Conservation (phyloP, 1,140 invertebrate species). For the Argopecten irradians region DNA sequence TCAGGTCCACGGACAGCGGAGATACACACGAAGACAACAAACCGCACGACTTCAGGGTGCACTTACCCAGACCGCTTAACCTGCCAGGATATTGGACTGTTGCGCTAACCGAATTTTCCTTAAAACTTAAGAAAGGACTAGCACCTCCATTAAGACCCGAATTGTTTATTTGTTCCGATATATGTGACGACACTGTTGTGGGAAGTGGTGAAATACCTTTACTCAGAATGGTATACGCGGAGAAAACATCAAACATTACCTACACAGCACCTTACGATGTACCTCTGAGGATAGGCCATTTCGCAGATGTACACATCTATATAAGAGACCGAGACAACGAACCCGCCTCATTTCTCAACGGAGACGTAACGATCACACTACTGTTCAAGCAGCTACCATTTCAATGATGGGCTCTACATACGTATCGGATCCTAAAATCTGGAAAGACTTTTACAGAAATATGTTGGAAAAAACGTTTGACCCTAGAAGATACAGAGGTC, state of each 20-base stretch:
- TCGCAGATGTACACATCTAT: conserved; percentile 42
- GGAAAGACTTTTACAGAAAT: conserved; percentile 40
- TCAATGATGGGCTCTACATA: conserved; percentile 34
- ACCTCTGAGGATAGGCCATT: conserved; percentile 27
- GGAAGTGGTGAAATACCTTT: conserved; percentile 32
- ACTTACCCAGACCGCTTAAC: conserved; percentile 13
- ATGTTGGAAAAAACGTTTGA: conserved; percentile 29
- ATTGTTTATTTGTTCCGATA: conserved; percentile 40
- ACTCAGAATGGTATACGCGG: conserved; percentile 33
- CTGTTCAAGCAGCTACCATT: conserved; percentile 30
- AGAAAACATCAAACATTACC: conserved; percentile 25
- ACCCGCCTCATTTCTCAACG: conserved; percentile 29
- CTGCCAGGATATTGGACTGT: conserved; percentile 33
- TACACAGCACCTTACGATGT: conserved; percentile 34
- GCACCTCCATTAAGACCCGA: background rate
- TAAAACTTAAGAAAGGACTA: background rate
- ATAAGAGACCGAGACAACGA: conserved; percentile 24
- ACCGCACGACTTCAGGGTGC: conserved; percentile 33
- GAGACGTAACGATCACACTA: conserved; percentile 31
- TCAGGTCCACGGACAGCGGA: conserved; percentile 42
- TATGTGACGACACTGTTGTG: conserved; percentile 45
- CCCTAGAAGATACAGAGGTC: conserved; percentile 25
- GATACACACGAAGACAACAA: background rate
- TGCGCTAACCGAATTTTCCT: conserved; percentile 20
- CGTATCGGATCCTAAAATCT: conserved; percentile 34